These are phyloP conservation scores for Drosophila mayaguana DNA, from an alignment of 2,888 invertebrate genomes.

Conservation along the genomic window DNA sequence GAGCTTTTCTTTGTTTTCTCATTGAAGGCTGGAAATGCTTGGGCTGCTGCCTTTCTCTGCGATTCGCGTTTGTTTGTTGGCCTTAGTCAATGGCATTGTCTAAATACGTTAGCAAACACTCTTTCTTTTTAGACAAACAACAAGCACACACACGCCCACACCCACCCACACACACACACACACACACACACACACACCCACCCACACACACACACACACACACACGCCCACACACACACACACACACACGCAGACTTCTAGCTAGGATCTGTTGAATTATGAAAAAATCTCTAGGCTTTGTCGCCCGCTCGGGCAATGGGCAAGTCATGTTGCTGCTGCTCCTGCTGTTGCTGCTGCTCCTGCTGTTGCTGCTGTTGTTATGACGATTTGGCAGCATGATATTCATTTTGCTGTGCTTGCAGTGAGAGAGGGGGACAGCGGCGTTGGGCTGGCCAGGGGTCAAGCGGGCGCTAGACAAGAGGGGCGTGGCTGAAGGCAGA, in stretches of 20 bases:
- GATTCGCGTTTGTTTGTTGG: background rate
- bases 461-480: background rate
- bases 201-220: background rate
- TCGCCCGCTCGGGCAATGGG: slow-evolving; percentile 4
- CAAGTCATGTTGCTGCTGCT: slow-evolving; percentile 40
- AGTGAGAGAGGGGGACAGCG: too few species aligned
- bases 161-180: background rate
- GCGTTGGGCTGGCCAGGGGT: background rate
- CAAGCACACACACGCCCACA: background rate
- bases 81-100: slow-evolving; percentile 1
- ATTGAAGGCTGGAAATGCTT: background rate
- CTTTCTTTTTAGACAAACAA: background rate
- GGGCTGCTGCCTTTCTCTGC: background rate
- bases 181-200: too few species aligned
- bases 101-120: slow-evolving; percentile 2
- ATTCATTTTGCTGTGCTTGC: slow-evolving; percentile 29
- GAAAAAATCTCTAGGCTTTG: slow-evolving; percentile 16
- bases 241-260: too few species aligned
- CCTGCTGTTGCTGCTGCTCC: slow-evolving; percentile 4
- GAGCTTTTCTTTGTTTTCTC: background rate
- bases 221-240: background rate
- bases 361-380: slow-evolving; percentile 18
- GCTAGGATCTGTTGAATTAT: slow-evolving; percentile 40
- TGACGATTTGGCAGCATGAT: slow-evolving; percentile 51
- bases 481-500: background rate